These are phyloP conservation scores for Pipra filicauda DNA, from an alignment of 2,113 vertebrate genomes.

Conservation along the genomic window DNA sequence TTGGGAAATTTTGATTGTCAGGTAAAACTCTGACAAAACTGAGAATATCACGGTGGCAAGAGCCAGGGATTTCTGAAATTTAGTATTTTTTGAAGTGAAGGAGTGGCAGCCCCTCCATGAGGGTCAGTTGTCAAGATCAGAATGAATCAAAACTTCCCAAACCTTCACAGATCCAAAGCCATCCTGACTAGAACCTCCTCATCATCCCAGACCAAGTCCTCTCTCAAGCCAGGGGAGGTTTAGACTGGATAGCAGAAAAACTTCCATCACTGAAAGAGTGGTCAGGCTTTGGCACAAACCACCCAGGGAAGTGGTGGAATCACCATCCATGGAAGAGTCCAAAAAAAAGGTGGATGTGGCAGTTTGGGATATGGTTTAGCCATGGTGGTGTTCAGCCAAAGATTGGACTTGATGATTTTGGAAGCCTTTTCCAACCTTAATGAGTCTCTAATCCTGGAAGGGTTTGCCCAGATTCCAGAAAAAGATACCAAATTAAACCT, in stretches of 20 bases:
- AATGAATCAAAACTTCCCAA: not conserved
- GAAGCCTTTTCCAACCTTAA: not conserved
- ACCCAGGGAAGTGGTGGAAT: not conserved
- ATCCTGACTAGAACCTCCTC: not conserved
- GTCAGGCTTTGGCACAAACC: not conserved
- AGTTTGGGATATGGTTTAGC: not conserved
- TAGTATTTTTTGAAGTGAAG: not conserved
- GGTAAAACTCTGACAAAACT: not conserved
- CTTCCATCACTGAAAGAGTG: rapidly evolving
- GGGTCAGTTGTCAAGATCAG: not conserved
- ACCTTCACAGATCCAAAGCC: not conserved
- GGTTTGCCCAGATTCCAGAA: not conserved
- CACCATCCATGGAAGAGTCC: not conserved
- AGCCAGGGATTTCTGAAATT: not conserved
- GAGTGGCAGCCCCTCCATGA: not conserved
- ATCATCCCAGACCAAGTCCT: not conserved
- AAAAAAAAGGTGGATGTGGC: not conserved
- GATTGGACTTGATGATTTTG: not conserved
- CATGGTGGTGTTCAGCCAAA: rapidly evolving
- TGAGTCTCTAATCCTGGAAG: not conserved
- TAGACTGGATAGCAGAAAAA: not conserved
- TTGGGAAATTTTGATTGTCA: not conserved
- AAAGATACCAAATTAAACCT: not conserved
- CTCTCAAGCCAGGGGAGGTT: not conserved
- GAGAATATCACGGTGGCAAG: not conserved